Percentiles rank a stretch among this genome's conserved stretches.
Evolutionary conservation across 2,113 vertebrate species (phyloP).

Genomic region (Pelusios castaneus): DNA sequence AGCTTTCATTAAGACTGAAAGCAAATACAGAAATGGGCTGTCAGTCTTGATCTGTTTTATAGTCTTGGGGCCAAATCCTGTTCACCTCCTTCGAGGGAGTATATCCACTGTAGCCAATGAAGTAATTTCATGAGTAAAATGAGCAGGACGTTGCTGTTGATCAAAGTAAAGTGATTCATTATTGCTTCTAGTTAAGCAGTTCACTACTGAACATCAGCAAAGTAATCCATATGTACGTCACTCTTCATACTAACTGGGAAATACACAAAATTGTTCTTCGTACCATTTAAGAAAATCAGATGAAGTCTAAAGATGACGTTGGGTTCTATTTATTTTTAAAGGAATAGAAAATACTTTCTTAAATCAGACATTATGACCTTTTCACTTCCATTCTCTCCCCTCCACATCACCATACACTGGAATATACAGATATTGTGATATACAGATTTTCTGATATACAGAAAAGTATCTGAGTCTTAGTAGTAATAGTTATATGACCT

Average conservation of each 20-base stretch:
- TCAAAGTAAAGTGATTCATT: background rate
- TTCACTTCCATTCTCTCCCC: background rate
- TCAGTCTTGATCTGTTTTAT: conserved; percentile 52
- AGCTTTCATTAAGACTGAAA: conserved; percentile 54
- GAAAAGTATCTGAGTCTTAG: fast-evolving
- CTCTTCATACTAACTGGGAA: background rate
- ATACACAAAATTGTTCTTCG: background rate
- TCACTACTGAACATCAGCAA: background rate
- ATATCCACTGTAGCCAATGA: background rate
- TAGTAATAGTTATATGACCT: background rate
- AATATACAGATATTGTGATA: too few species aligned
- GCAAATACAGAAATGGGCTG: conserved; percentile 20
- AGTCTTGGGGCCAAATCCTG: conserved; percentile 9
- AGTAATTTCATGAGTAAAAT: conserved; percentile 3
- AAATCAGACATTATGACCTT: background rate
- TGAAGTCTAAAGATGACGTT: background rate
- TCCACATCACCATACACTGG: fast-evolving
- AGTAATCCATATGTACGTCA: background rate
- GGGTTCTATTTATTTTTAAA: conserved; percentile 15
- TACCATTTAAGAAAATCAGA: background rate
- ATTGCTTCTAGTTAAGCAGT: conserved; percentile 29
- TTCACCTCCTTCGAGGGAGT: conserved; percentile 23
- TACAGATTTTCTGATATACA: background rate
- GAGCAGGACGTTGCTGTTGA: background rate
- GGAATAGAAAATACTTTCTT: conserved; percentile 8